phyloP scores from a whole-genome alignment of 2,888 invertebrate genomes.

The Odontocolon sp. region DNA sequence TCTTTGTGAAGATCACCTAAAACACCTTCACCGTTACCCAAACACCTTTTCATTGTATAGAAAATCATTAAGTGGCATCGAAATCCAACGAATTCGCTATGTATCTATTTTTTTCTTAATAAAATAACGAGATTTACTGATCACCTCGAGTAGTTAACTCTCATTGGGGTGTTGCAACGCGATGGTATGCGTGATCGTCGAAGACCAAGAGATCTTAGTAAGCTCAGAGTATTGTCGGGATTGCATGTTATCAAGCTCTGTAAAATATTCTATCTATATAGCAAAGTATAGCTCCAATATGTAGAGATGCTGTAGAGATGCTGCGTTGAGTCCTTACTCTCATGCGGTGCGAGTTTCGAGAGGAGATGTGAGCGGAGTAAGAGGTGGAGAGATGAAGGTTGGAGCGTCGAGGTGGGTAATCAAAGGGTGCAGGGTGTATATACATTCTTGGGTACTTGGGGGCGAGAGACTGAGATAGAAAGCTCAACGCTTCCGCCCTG shows the following conservation, averaged over 20 bases:
- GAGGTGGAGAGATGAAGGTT: conserved; percentile 34
- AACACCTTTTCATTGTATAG: too few relatives aligned
- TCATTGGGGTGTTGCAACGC: not conserved
- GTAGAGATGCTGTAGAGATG: conserved; percentile 16
- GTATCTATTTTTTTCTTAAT: too few relatives aligned
- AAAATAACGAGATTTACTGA: conserved; percentile 11
- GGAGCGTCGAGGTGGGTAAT: conserved; percentile 67
- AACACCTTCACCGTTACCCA: too few relatives aligned
- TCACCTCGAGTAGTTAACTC: conserved; percentile 30
- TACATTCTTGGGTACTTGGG: conserved; percentile 59
- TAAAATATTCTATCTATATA: not conserved
- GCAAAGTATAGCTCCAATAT: conserved; percentile 22
- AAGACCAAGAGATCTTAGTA: not conserved
- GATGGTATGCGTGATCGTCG: not conserved
- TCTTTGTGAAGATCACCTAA: too few relatives aligned
- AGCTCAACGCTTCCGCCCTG: conserved; percentile 47
- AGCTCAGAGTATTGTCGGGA: not conserved
- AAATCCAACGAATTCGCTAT: too few relatives aligned
- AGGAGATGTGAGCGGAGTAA: conserved; percentile 27
- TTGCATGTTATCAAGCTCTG: not conserved
- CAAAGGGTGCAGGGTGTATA: conserved; percentile 72
- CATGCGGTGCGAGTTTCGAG: conserved; percentile 37
- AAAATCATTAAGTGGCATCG: too few relatives aligned
- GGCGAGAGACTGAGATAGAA: conserved; percentile 31
- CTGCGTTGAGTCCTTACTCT: conserved; percentile 13